phyloP scores from a whole-genome alignment of 2,113 vertebrate genomes.

The Oryzias woworae region DNA sequence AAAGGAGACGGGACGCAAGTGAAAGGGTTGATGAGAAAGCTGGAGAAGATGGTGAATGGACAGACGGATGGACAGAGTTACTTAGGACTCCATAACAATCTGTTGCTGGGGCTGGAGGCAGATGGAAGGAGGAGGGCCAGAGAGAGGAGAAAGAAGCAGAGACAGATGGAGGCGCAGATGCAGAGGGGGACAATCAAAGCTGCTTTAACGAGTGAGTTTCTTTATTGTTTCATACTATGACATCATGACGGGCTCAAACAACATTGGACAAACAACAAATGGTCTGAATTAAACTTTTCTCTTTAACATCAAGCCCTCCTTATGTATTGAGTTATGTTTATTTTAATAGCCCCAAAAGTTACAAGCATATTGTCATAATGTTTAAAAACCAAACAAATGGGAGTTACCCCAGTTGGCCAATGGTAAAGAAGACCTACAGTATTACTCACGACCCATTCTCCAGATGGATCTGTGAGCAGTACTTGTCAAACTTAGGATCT shows the following conservation, averaged over 20 bases:
- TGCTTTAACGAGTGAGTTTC: constrained; percentile 67
- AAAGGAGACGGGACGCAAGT: constrained; percentile 60
- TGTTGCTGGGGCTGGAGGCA: constrained; percentile 57
- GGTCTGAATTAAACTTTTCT: too few species aligned
- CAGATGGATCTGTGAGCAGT: too few species aligned
- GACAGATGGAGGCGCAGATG: constrained; percentile 72
- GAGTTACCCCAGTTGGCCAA: too few species aligned
- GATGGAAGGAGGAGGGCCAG: constrained; percentile 69
- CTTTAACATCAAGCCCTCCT: too few species aligned
- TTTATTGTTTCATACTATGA: neutral
- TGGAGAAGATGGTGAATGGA: constrained; percentile 63
- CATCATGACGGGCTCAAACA: neutral
- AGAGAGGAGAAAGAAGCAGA: constrained; percentile 77
- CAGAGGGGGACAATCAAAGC: constrained; percentile 70
- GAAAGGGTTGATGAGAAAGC: constrained; percentile 60
- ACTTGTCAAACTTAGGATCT: too few species aligned
- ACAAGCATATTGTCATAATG: too few species aligned
- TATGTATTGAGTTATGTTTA: too few species aligned
- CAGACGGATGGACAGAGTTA: constrained; percentile 34
- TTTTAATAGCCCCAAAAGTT: too few species aligned
- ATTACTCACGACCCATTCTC: too few species aligned
- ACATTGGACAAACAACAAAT: neutral
- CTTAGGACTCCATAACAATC: constrained; percentile 38
- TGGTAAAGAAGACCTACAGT: too few species aligned
- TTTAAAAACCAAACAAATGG: too few species aligned